These are phyloP conservation scores for Nerophis ophidion DNA, from an alignment of 2,113 vertebrate species.

Conservation along the genomic window DNA sequence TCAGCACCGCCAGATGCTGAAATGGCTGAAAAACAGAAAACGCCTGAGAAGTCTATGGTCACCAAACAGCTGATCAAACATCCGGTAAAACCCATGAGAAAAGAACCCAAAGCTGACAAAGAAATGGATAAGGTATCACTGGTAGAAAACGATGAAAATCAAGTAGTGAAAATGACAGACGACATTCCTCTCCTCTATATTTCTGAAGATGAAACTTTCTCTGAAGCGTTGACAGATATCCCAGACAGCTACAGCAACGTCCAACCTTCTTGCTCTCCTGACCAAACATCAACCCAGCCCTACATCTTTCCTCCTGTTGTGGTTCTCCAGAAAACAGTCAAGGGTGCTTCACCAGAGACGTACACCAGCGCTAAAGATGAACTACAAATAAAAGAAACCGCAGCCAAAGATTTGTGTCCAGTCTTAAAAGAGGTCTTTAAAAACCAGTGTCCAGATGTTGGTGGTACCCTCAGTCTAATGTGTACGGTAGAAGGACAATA, in stretches of 20 bases:
- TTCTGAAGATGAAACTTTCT: conserved; percentile 84
- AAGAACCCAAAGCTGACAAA: conserved; percentile 31
- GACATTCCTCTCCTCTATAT: conserved; percentile 75
- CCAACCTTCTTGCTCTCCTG: conserved; percentile 16
- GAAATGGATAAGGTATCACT: conserved; percentile 61
- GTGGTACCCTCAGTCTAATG: conserved; percentile 72
- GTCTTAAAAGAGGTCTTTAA: conserved; percentile 80
- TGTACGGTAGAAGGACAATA: conserved; percentile 80
- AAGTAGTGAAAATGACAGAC: conserved; percentile 16
- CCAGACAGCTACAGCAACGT: conserved; percentile 59
- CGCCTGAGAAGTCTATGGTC: neutral
- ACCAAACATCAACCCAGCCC: conserved; percentile 36
- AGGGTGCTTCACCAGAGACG: conserved; percentile 43
- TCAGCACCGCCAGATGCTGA: conserved; percentile 14
- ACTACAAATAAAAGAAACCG: conserved; percentile 76
- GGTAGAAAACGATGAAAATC: conserved; percentile 61
- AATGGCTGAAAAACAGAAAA: conserved; percentile 4
- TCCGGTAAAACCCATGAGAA: conserved; percentile 50
- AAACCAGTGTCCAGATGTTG: conserved; percentile 73
- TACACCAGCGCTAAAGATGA: conserved; percentile 56
- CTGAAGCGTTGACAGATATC: conserved; percentile 77
- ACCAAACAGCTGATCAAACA: conserved; percentile 29
- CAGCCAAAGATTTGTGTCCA: conserved; percentile 83
- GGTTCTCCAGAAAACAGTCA: conserved; percentile 36
- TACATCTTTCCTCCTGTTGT: conserved; percentile 23